phyloP scores from a whole-genome alignment of 2,113 vertebrate species.

The Candoia aspera region DNA sequence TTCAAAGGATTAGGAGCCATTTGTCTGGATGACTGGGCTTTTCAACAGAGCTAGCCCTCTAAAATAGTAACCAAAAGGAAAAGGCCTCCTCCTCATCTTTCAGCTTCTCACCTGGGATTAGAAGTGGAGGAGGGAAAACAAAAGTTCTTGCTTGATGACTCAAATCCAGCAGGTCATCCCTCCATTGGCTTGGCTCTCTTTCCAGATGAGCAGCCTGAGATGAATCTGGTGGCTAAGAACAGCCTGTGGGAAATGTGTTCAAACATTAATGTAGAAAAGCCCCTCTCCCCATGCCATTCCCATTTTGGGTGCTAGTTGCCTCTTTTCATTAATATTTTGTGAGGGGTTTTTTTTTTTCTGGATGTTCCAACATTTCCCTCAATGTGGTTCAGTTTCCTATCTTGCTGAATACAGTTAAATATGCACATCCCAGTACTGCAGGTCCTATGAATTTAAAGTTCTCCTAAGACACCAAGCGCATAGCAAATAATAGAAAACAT shows the following conservation, averaged over 20 bases:
- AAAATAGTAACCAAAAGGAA: background rate
- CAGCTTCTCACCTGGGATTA: background rate
- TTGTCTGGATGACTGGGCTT: background rate
- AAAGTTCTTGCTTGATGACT: background rate
- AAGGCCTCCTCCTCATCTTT: background rate
- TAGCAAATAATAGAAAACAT: background rate
- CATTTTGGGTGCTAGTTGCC: no score
- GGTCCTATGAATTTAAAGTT: background rate
- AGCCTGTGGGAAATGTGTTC: background rate
- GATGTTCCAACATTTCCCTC: background rate
- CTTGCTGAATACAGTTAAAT: background rate
- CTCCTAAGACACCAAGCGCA: background rate
- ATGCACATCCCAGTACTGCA: background rate
- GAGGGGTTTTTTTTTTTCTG: background rate
- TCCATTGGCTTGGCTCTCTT: background rate
- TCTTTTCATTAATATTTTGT: background rate
- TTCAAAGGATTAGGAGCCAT: background rate
- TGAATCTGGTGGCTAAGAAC: background rate
- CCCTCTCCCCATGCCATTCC: background rate
- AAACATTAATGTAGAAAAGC: background rate
- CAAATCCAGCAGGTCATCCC: background rate
- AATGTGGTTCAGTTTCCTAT: background rate
- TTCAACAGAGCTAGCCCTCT: background rate
- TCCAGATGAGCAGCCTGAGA: background rate
- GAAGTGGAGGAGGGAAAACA: background rate